phyloP scores from a whole-genome alignment of 2,113 vertebrate species.

The Neolamprologus variostigma region DNA sequence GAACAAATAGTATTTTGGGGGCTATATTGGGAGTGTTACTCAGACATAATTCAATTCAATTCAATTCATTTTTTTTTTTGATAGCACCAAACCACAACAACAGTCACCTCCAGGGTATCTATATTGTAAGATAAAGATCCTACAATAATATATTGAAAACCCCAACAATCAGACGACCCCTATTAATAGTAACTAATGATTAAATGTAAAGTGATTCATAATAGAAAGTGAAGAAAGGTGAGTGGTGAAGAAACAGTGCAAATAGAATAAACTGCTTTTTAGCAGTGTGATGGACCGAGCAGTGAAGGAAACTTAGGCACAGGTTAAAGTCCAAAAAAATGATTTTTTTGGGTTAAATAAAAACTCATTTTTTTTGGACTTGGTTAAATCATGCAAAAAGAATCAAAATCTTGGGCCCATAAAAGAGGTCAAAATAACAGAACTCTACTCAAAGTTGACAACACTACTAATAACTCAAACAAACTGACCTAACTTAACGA shows the following conservation, averaged over 20 bases:
- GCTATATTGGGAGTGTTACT: neutral
- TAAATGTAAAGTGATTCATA: neutral
- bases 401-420: too few relatives aligned
- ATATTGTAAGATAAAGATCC: neutral
- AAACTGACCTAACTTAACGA: too few relatives aligned
- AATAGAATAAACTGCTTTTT: neutral
- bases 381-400: too few relatives aligned
- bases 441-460: too few relatives aligned
- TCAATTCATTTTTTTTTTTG: neutral
- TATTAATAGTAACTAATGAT: neutral
- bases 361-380: accelerated
- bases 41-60: neutral
- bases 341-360: accelerated
- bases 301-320: too few relatives aligned
- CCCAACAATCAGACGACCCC: accelerated
- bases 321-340: too few relatives aligned
- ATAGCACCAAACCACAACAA: neutral
- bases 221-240: neutral
- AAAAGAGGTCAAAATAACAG: too few relatives aligned
- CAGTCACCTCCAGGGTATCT: neutral
- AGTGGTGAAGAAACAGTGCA: neutral
- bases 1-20: neutral
- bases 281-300: too few relatives aligned
- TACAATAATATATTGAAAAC: neutral
- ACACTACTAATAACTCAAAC: too few relatives aligned